These are phyloP conservation scores for Parauchenoglanis punctatus DNA, from an alignment of 2,797 vertebrate species.

Conservation along the genomic window DNA sequence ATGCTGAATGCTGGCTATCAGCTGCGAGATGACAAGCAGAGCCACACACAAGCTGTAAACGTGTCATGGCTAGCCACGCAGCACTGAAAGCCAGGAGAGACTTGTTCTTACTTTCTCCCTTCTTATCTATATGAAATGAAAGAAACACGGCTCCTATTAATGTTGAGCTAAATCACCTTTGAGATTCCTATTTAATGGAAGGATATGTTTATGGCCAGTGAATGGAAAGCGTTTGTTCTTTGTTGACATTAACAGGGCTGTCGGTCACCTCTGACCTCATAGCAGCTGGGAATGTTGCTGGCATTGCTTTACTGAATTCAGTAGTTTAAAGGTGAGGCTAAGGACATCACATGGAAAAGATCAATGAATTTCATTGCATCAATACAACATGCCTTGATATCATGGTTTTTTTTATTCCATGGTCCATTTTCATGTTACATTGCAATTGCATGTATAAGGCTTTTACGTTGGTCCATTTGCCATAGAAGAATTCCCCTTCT, in stretches of 20 bases:
- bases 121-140: background rate
- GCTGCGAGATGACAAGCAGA: slow-evolving; percentile 29
- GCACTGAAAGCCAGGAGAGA: slow-evolving; percentile 50
- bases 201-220: slow-evolving; percentile 16
- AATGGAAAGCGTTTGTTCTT: slow-evolving; percentile 28
- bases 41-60: slow-evolving; percentile 64
- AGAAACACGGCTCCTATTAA: background rate
- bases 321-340: slow-evolving; percentile 16
- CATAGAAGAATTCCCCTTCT: background rate
- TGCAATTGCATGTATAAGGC: background rate
- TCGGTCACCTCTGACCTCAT: slow-evolving; percentile 29
- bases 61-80: slow-evolving; percentile 57
- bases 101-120: background rate
- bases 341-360: background rate
- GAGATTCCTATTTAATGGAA: slow-evolving; percentile 18
- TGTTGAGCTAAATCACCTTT: background rate
- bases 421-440: background rate
- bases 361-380: background rate
- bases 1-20: slow-evolving; percentile 20
- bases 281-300: slow-evolving; percentile 9
- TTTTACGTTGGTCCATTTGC: background rate
- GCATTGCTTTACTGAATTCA: slow-evolving; percentile 24
- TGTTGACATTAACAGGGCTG: slow-evolving; percentile 15
- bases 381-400: background rate
- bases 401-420: background rate